phyloP scores from a whole-genome alignment of 2,888 invertebrate genomes.

The Zygothrica quintamaculata region DNA sequence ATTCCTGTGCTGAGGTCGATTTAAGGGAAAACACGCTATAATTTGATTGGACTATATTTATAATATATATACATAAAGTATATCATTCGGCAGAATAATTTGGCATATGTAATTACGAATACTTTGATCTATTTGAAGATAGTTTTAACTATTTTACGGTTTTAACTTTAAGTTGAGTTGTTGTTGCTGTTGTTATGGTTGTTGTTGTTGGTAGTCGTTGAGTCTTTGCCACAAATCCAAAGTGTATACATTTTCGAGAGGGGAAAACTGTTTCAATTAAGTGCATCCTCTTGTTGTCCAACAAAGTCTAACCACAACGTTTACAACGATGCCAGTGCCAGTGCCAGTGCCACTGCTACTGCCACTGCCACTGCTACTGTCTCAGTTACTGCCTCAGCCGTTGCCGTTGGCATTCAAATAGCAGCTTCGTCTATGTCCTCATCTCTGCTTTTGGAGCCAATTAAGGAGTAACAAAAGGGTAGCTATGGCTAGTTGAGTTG shows the following conservation, averaged over 20 bases:
- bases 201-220: too few relatives aligned
- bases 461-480: slow-evolving; percentile 63
- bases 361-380: slow-evolving; percentile 1
- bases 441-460: slow-evolving; percentile 56
- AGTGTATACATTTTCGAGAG: slow-evolving; percentile 23
- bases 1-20: too few relatives aligned
- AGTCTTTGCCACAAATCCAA: slow-evolving; percentile 3
- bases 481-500: slow-evolving; percentile 22
- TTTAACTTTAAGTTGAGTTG: too few relatives aligned
- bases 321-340: too few relatives aligned
- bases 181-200: too few relatives aligned
- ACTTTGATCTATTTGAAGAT: too few relatives aligned
- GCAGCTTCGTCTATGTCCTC: slow-evolving; percentile 34
- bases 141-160: too few relatives aligned
- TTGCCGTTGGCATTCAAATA: slow-evolving; percentile 26
- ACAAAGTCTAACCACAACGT: slow-evolving; percentile 26
- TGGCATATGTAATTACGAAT: too few relatives aligned
- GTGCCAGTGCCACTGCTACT: background rate
- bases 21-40: too few relatives aligned
- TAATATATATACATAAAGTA: background rate
- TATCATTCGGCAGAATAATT: background rate
- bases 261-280: slow-evolving; percentile 65
- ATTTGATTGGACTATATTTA: too few relatives aligned
- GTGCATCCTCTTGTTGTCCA: slow-evolving; percentile 39
- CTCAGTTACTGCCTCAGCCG: slow-evolving; percentile 1